Percentiles rank a stretch among this genome's conserved stretches.
phyloP scores from a whole-genome alignment of 2,113 vertebrate species.

The Choloepus hoffmanni region DNA sequence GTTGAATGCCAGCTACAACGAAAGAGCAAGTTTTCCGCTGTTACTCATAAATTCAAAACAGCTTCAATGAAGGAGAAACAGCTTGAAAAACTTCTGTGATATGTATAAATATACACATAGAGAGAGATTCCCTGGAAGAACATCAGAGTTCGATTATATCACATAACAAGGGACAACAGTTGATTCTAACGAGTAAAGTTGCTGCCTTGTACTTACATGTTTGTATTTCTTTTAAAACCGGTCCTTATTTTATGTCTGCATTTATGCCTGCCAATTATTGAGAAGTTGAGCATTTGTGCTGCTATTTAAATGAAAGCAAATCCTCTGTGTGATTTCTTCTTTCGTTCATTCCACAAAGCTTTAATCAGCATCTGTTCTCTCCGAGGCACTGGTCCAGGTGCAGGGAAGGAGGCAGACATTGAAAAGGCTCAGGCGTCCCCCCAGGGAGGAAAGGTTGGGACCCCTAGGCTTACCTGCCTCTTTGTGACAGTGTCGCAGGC shows the following conservation, averaged over 20 bases:
- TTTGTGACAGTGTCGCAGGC: neutral
- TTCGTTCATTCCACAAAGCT: accelerated
- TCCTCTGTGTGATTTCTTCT: neutral
- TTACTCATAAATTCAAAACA: conserved; percentile 70
- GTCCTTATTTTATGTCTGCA: conserved; percentile 5
- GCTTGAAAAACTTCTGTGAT: conserved; percentile 14
- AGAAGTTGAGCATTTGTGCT: neutral
- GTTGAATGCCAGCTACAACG: neutral
- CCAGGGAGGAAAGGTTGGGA: neutral
- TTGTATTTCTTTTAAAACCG: neutral
- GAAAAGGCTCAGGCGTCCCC: neutral
- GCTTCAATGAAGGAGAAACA: conserved; percentile 47
- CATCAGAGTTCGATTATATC: conserved; percentile 29
- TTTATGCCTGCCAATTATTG: conserved; percentile 4
- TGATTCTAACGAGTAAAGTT: conserved; percentile 46
- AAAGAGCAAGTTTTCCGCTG: conserved; percentile 10
- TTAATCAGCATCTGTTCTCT: neutral
- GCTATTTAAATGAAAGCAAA: neutral
- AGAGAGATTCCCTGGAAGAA: neutral
- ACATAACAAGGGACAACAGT: neutral
- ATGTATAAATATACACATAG: accelerated
- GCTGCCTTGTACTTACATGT: neutral
- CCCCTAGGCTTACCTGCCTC: accelerated
- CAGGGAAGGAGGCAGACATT: neutral
- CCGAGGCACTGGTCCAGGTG: neutral